These are phyloP conservation scores for Peribatodes rhomboidaria DNA, from an alignment of 2,888 invertebrate species.

Conservation along the genomic window DNA sequence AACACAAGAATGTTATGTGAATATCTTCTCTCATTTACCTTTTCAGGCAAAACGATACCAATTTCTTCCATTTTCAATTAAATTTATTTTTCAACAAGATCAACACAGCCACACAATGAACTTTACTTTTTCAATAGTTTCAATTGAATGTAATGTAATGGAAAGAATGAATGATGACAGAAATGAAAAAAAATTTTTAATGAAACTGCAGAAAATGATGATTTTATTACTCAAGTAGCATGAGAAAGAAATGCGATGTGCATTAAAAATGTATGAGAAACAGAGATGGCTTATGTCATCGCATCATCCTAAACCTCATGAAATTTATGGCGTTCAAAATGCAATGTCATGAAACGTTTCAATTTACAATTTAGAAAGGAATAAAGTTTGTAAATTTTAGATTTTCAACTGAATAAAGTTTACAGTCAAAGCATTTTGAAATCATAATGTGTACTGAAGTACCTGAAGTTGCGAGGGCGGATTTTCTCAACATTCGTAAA, in stretches of 20 bases:
- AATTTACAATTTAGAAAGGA: conserved; percentile 7
- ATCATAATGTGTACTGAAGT: no score
- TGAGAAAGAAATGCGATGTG: background rate
- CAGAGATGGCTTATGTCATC: background rate
- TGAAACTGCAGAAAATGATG: no score
- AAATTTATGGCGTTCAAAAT: conserved; percentile 50
- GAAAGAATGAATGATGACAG: conserved; percentile 1
- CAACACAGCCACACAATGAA: conserved; percentile 23
- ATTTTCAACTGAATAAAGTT: no score
- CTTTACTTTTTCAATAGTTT: no score
- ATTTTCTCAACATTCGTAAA: no score
- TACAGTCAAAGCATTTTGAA: no score
- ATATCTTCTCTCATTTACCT: conserved; percentile 87
- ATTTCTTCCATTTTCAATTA: conserved; percentile 91
- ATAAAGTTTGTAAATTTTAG: no score
- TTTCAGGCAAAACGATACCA: conserved; percentile 92
- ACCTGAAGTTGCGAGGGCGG: no score
- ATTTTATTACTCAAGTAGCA: background rate
- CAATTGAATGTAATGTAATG: conserved; percentile 9
- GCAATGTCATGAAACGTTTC: conserved; percentile 61
- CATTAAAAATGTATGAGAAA: background rate
- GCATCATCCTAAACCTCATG: background rate
- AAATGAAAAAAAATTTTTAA: background rate
- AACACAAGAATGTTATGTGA: background rate
- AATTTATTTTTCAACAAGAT: conserved; percentile 20